phyloP scores from a whole-genome alignment of 1,140 invertebrate genomes.

The Caerostris extrusa region DNA sequence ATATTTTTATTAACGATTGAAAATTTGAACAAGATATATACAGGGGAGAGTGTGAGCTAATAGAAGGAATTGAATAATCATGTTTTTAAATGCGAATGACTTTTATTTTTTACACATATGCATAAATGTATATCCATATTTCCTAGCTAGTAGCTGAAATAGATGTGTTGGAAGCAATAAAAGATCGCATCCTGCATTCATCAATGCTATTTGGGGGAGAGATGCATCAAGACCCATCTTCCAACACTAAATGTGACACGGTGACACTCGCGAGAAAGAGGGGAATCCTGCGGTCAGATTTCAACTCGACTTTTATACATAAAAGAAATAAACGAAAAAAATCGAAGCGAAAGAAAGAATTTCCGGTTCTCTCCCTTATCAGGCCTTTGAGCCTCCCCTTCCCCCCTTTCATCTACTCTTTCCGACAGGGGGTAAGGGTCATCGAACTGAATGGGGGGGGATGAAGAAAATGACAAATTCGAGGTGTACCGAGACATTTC shows the following conservation, averaged over 20 bases:
- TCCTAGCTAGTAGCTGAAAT: background rate
- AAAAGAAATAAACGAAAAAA: constrained; percentile 62
- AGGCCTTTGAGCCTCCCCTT: constrained; percentile 50
- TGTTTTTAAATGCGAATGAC: no score
- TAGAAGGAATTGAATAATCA: no score
- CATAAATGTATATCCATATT: background rate
- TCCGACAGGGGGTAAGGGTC: background rate
- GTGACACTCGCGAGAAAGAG: constrained; percentile 29
- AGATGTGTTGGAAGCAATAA: background rate
- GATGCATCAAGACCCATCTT: constrained; percentile 54
- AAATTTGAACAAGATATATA: no score
- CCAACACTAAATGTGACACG: constrained; percentile 46
- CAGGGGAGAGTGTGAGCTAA: no score
- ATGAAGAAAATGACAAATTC: constrained; percentile 65
- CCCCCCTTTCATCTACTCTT: constrained; percentile 7
- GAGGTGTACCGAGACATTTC: constrained; percentile 42
- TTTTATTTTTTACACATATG: no score
- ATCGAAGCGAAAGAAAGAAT: constrained; percentile 66
- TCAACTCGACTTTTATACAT: constrained; percentile 60
- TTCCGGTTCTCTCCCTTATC: constrained; percentile 68
- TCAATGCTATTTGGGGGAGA: background rate
- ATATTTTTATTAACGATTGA: no score
- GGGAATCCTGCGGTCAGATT: constrained; percentile 71
- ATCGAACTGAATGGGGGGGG: constrained; percentile 13
- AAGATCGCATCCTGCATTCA: constrained; percentile 17